Evolutionary conservation across 2,888 invertebrate genomes (phyloP).

Genomic region (Ramazzottius varieornatus): DNA sequence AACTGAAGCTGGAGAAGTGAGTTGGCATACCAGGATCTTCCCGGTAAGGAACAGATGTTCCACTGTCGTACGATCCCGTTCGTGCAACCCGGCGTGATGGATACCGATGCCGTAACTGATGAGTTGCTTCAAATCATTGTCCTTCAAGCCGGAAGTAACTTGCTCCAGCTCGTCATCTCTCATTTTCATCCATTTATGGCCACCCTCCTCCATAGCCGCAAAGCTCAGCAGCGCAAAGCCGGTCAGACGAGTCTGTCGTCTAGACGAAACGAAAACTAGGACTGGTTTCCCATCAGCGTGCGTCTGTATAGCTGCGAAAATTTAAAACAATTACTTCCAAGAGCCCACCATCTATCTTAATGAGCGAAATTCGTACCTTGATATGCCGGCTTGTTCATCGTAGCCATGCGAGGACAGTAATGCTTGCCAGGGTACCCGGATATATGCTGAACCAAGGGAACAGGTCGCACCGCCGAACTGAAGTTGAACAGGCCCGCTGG

Average conservation of each 20-base stretch:
- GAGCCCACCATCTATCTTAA: background rate
- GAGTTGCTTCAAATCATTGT: constrained; percentile 68
- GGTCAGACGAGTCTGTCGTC: constrained; percentile 81
- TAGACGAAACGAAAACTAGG: constrained; percentile 78
- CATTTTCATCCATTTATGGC: constrained; percentile 80
- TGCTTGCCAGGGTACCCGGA: constrained; percentile 87
- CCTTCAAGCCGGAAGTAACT: constrained; percentile 28
- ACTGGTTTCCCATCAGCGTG: constrained; percentile 73
- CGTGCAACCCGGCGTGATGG: constrained; percentile 89
- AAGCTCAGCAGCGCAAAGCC: constrained; percentile 58
- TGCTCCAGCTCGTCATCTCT: constrained; percentile 38
- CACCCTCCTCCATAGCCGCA: constrained; percentile 61
- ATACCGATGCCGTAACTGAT: constrained; percentile 90
- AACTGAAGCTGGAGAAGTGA: too few species aligned
- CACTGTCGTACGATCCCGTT: constrained; percentile 60
- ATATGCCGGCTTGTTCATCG: constrained; percentile 95
- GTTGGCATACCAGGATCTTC: constrained; percentile 73
- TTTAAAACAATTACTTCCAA: background rate
- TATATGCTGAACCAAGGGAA: constrained; percentile 76
- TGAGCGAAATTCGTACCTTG: constrained; percentile 34
- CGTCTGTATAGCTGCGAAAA: constrained; percentile 41
- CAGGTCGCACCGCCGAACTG: constrained; percentile 83
- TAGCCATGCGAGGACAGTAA: constrained; percentile 95
- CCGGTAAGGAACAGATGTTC: constrained; percentile 80
- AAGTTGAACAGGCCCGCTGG: constrained; percentile 83